Conservation (phyloP, 2,113 vertebrate genomes). For the Saguinus imperator region DNA sequence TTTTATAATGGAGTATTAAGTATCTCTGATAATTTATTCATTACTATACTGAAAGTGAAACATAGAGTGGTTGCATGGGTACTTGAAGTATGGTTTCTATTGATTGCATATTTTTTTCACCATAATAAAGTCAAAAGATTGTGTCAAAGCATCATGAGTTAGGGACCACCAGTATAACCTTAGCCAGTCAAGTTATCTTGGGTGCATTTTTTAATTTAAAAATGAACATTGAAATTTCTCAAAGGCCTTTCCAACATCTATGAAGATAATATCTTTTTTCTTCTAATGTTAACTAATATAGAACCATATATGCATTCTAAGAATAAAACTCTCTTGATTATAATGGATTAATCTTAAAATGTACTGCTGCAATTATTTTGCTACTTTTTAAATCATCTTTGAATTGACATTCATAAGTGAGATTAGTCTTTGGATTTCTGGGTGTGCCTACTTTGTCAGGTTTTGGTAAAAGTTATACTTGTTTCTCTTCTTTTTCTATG, state of each 20-base stretch:
- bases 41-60: neutral
- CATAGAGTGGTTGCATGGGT: neutral
- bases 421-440: neutral
- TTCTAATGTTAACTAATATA: neutral
- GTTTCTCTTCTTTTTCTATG: neutral
- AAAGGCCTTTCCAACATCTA: neutral
- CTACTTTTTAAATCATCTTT: neutral
- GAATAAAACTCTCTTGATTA: neutral
- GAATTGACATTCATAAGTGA: neutral
- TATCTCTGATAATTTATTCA: neutral
- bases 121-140: neutral
- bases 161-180: neutral
- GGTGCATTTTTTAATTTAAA: neutral
- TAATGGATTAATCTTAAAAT: neutral
- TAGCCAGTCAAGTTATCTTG: neutral
- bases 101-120: neutral
- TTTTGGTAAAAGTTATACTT: neutral
- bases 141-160: neutral
- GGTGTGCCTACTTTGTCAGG: neutral
- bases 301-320: neutral
- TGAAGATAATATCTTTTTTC: neutral
- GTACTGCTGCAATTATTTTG: neutral
- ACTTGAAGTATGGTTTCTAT: neutral
- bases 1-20: neutral
- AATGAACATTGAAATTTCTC: neutral